These are phyloP conservation scores for Raja brachyura DNA, from an alignment of 2,113 vertebrate species.

Conservation along the genomic window DNA sequence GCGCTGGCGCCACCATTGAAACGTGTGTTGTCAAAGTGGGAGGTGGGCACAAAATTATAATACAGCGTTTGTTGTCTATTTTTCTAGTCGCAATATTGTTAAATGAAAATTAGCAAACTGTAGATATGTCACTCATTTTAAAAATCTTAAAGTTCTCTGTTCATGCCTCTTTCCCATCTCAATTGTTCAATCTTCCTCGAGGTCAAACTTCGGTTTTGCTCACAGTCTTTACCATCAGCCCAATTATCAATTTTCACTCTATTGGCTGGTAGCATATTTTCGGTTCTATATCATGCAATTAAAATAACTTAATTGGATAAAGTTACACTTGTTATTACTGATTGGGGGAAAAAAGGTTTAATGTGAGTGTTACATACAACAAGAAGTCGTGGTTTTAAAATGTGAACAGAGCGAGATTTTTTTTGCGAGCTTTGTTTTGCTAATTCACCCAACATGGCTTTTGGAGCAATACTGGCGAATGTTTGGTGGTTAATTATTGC, in stretches of 20 bases:
- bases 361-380: not conserved
- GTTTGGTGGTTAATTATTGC: not conserved
- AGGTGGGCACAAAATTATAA: too few relatives aligned
- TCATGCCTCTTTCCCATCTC: not conserved
- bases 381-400: not conserved
- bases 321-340: not conserved
- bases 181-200: too few relatives aligned
- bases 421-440: not conserved
- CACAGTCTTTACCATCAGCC: not conserved
- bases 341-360: too few relatives aligned
- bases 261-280: too few relatives aligned
- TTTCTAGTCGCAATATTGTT: too few relatives aligned
- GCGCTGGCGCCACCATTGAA: not conserved
- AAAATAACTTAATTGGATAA: not conserved
- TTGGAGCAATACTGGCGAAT: not conserved
- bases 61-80: too few relatives aligned
- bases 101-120: not conserved
- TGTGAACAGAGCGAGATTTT: not conserved
- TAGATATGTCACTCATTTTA: not conserved
- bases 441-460: not conserved
- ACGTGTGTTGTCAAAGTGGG: not conserved
- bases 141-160: not conserved
- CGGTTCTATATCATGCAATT: too few relatives aligned
- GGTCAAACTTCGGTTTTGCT: too few relatives aligned
- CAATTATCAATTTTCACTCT: not conserved